Conservation (phyloP, 1,140 invertebrate species). For the Neoseiulus cucumeris region DNA sequence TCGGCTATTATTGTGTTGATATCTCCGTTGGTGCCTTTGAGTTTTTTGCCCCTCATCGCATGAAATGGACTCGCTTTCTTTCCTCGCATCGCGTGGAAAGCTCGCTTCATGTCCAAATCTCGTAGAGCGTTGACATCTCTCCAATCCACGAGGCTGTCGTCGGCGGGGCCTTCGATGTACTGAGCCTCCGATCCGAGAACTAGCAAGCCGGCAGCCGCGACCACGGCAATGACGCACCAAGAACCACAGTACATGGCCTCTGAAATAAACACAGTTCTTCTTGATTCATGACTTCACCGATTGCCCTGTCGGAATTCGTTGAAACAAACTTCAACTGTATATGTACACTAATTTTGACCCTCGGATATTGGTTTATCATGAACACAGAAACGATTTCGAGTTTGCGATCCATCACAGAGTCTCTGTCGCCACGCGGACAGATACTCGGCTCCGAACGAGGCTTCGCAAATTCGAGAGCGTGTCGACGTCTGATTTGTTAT, state of each 20-base stretch:
- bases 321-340: no score
- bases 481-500: no score
- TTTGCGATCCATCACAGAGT: no score
- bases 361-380: no score
- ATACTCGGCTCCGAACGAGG: no score
- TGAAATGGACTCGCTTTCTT: constrained; percentile 3
- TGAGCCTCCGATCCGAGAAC: not conserved
- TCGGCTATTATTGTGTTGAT: constrained; percentile 8
- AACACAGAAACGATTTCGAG: no score
- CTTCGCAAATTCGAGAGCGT: no score
- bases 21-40: not conserved
- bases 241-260: not conserved
- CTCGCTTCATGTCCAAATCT: constrained; percentile 2
- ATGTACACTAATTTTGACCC: no score
- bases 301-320: no score
- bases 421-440: no score
- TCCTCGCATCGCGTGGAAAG: constrained; percentile 5
- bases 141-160: not conserved
- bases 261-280: no score
- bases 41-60: constrained; percentile 1
- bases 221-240: not conserved
- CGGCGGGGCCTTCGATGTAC: not conserved
- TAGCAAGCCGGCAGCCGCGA: not conserved
- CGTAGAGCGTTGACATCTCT: not conserved
- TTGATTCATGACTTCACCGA: no score